Percentiles rank a stretch among this genome's conserved stretches.
Evolutionary conservation across 2,888 invertebrate genomes (phyloP).

Genomic region (Nudaria mundana): DNA sequence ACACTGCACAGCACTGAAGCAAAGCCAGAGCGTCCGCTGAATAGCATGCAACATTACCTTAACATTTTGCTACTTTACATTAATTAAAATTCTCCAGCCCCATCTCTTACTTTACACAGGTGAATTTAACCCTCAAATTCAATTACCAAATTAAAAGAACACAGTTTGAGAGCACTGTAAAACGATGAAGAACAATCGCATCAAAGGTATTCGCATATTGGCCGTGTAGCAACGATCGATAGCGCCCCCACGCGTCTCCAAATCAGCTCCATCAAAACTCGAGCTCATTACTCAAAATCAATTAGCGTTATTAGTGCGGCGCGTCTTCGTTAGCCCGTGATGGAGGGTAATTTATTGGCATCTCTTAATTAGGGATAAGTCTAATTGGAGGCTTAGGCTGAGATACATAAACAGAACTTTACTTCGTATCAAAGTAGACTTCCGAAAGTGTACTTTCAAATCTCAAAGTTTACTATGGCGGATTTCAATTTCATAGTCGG

Average conservation of each 20-base stretch:
- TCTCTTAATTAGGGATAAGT: constrained; percentile 83
- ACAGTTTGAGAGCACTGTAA: constrained; percentile 24
- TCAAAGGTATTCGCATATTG: constrained; percentile 29
- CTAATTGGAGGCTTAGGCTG: constrained; percentile 83
- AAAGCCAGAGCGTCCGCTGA: constrained; percentile 51
- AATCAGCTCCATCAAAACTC: constrained; percentile 79
- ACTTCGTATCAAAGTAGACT: no score
- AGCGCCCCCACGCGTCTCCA: constrained; percentile 52
- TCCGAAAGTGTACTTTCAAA: no score
- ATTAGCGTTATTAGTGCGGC: constrained; percentile 81
- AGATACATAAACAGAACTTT: no score
- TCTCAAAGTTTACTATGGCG: no score
- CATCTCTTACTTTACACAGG: constrained; percentile 10
- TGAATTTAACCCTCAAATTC: constrained; percentile 19
- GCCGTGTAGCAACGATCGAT: constrained; percentile 51
- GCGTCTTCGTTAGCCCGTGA: constrained; percentile 81
- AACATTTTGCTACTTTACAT: constrained; percentile 13
- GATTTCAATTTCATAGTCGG: no score
- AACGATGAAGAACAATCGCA: constrained; percentile 23
- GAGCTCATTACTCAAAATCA: constrained; percentile 81
- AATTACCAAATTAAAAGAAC: constrained; percentile 30
- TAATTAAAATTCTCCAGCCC: constrained; percentile 26
- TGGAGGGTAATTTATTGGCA: constrained; percentile 83
- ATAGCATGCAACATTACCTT: constrained; percentile 41
- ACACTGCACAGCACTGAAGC: constrained; percentile 40